Evolutionary conservation across 2,888 invertebrate genomes (phyloP), one percentile per base, ranked within the genome.

Genomic region (Pachliopta kotzebuea): DNA sequence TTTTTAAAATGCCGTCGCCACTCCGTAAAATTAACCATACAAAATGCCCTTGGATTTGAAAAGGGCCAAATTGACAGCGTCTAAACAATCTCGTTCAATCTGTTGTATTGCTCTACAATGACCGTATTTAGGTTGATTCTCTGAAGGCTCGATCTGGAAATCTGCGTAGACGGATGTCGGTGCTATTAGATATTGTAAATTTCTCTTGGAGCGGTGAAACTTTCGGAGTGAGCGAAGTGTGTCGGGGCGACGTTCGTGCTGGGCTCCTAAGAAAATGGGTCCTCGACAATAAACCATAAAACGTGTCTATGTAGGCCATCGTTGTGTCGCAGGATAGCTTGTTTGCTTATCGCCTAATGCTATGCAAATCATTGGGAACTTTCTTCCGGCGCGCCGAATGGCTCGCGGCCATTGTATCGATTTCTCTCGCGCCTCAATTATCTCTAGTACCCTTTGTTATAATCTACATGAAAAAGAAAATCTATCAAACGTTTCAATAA

Each of bases 121-220:
- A 74, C 76, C 77, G 70, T 85, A 88, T 88, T 88, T 88, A 85
- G 89, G 86, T 86, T 86, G 82, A 81, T 78, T 80, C 76, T 76
- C 78, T 83, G 83, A 81, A 86, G 84, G 84, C 80, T 85, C 81
- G 88, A 85, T 89, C 88, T 88, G 88, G 87, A 88, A 90, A 90
- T 90, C 88, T 89, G 88, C 90, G 89, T 90, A 89, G 87, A 88
- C 89, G 90, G 90, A 90, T 89, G 88, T 88, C 71, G 81, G 85
- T 80, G 85, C 84, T 85, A 86, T 88, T 88, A 88, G 85, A 87
- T 86, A 86, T 86, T 85, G 87, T 86, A 81, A 83, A 84, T 90
- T 90, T 91, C 90, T 90, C 89, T 85, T 21, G 57, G 62, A 84
- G 83, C 76, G 87, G 88, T 84, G 90, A 90, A 91, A 90, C 90